These are phyloP conservation scores for Graptemys geographica DNA, from an alignment of 2,797 vertebrate genomes.

Conservation along the genomic window DNA sequence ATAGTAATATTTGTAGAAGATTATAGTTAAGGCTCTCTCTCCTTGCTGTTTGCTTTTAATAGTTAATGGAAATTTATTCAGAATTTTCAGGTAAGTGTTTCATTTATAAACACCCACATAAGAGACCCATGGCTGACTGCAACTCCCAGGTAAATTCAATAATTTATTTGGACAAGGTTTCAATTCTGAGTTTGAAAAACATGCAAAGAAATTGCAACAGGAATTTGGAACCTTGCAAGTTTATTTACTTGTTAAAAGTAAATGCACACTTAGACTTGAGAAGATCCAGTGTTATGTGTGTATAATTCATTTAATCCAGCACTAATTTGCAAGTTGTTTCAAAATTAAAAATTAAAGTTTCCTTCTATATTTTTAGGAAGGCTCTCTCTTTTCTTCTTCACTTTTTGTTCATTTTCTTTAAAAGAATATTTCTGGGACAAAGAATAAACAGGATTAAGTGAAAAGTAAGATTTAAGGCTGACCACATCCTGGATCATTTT, in stretches of 20 bases:
- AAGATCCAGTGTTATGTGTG: neutral
- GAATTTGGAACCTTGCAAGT: neutral
- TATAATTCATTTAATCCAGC: neutral
- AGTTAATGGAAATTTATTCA: neutral
- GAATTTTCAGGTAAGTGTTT: neutral
- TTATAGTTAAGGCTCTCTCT: neutral
- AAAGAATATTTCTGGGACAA: neutral
- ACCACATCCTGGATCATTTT: neutral
- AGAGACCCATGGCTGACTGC: neutral
- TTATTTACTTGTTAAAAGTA: neutral
- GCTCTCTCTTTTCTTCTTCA: neutral
- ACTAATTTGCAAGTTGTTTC: neutral
- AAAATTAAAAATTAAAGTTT: neutral
- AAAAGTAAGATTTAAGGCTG: neutral
- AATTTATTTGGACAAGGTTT: neutral
- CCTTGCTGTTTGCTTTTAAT: neutral
- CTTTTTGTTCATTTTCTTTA: neutral
- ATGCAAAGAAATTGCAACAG: neutral
- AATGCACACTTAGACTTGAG: neutral
- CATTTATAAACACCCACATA: neutral
- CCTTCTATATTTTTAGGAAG: neutral
- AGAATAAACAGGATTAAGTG: neutral
- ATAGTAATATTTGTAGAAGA: neutral
- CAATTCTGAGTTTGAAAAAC: neutral
- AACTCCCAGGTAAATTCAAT: neutral